Conservation (phyloP, 2,888 invertebrate species). For the Oegoconia quadripuncta region DNA sequence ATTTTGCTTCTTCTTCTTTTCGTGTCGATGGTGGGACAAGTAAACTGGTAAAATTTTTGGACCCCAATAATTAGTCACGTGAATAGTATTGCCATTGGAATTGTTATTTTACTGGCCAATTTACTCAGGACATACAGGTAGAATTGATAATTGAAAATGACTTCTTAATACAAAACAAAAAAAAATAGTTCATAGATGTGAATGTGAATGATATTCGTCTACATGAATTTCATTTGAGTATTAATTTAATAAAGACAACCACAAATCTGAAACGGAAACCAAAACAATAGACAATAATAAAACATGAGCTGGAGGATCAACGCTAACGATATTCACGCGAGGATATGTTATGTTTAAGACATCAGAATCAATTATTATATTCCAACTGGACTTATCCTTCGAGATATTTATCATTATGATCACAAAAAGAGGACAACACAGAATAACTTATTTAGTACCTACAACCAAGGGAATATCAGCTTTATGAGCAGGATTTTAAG, state of each 20-base stretch:
- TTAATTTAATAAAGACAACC: constrained; percentile 2
- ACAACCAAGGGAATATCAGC: constrained; percentile 46
- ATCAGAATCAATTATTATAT: constrained; percentile 77
- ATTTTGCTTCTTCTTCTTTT: too few species aligned
- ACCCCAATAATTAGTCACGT: too few species aligned
- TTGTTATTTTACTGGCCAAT: too few species aligned
- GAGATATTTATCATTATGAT: constrained; percentile 77
- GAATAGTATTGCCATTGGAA: too few species aligned
- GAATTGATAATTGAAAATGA: too few species aligned
- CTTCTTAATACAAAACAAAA: too few species aligned
- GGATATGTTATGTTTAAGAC: constrained; percentile 70
- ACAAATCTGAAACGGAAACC: constrained; percentile 2
- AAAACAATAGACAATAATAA: constrained; percentile 12
- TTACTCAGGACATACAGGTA: too few species aligned
- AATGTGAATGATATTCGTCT: too few species aligned
- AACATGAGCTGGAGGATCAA: constrained; percentile 5
- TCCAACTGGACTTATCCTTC: constrained; percentile 68
- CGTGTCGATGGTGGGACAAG: too few species aligned
- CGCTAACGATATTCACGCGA: constrained; percentile 37
- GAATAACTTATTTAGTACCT: constrained; percentile 69
- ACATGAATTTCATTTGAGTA: too few species aligned
- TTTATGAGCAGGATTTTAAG: constrained; percentile 39
- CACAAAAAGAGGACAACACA: constrained; percentile 66
- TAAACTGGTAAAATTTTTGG: too few species aligned
- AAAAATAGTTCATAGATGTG: too few species aligned